These are phyloP conservation scores for Scelioninae gen. 2 DNA, from an alignment of 2,888 invertebrate species.

Conservation along the genomic window DNA sequence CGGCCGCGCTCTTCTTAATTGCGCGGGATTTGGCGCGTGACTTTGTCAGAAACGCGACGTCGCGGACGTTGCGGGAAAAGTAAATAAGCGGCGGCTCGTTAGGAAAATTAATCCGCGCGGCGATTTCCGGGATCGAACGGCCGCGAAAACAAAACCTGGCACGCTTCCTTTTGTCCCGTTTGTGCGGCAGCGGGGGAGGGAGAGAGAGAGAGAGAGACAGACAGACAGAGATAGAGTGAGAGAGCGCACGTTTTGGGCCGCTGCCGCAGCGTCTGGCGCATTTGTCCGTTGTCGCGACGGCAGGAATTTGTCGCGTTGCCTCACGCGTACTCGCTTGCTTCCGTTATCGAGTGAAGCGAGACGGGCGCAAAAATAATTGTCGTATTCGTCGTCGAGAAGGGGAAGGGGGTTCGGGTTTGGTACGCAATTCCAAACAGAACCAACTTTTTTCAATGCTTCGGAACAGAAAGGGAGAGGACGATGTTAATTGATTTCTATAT, in stretches of 20 bases:
- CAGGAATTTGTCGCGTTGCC: constrained; percentile 50
- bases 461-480: no score
- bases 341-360: no score
- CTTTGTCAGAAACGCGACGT: constrained; percentile 37
- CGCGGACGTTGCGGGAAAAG: constrained; percentile 19
- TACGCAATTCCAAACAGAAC: no score
- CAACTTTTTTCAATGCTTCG: no score
- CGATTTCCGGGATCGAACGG: constrained; percentile 56
- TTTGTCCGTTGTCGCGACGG: constrained; percentile 52
- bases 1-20: no score
- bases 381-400: no score
- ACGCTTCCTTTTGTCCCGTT: constrained; percentile 49
- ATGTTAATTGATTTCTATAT: no score
- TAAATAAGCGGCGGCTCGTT: constrained; percentile 50
- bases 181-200: constrained; percentile 39
- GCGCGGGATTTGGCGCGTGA: constrained; percentile 41
- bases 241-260: constrained; percentile 26
- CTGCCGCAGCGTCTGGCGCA: constrained; percentile 54
- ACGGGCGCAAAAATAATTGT: no score
- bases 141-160: constrained; percentile 59
- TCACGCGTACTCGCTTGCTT: no score
- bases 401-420: no score
- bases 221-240: neutral
- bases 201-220: constrained; percentile 3
- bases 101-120: constrained; percentile 50